Base-by-base conservation (phyloP, 2,888 invertebrate genomes). In the Nymphalis c-album region DNA sequence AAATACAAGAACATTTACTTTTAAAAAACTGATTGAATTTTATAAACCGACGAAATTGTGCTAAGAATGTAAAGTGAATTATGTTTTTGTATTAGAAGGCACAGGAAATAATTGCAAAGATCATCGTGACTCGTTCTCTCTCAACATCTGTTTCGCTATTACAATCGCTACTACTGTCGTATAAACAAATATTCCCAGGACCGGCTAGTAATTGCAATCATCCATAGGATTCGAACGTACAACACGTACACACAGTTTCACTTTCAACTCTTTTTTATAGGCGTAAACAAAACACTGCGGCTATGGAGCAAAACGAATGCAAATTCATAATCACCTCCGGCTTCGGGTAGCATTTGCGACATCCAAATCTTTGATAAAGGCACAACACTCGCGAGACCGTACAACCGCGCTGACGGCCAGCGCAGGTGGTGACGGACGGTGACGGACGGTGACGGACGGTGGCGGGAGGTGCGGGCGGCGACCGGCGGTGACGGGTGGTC, bases 281-380 rank as follows among this genome's bases (percentile, higher is more conserved):
- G 53, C 10, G 53, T 57, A 57, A 57, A 57, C 35, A 57, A 57
- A 57, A 40, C 40, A 18, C 35, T 18, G 40, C 53, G 26, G 1
- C 13, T 35, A 35, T 40, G 10, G 35, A 35, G 10, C 5, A 40
- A 57, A 57, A 40, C 57, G 10, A 40, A 40, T 53, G 26, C 53
- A 53, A 53, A 22, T 53, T 40, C 40, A 83, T 85, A 85, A 77
- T 88, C 85, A 92, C 91, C 91, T 90, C 85, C 88, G 77, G 86
- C 87, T 78, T 91, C 91, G 71, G 91, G 91, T 76, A 91, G 84
- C 91, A 91, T 91, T 78, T 82, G 88, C 84, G 90, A 88, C 90
- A 90, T 90, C 87, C 86, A 70, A 72, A 65, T 65, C 31, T 67
- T 40, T 47, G 63, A 53, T 20, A 17, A 18, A 59, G 63, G 51